A percentile compares a stretch with the other conserved stretches of the same genome.
Conservation (phyloP, 53 echinoderm and acorn worm genomes). For the Apostichopus leukothele region DNA sequence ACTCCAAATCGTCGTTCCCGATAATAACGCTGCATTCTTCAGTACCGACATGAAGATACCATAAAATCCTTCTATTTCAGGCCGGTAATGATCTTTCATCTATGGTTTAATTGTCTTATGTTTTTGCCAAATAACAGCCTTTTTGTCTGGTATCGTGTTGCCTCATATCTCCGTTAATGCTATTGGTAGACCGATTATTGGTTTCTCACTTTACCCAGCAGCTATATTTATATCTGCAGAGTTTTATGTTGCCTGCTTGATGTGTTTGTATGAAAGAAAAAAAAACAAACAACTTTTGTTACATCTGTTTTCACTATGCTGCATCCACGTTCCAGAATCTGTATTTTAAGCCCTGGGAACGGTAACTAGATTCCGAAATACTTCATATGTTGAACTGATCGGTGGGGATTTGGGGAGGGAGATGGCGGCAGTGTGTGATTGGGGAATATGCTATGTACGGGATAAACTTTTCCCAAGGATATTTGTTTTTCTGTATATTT, state of each 20-base stretch:
- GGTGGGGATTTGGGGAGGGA: too few species aligned
- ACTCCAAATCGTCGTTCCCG: too few species aligned
- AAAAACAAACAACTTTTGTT: background rate
- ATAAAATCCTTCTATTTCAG: background rate
- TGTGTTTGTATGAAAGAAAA: background rate
- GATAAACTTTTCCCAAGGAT: too few species aligned
- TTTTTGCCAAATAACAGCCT: background rate
- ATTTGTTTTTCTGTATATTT: too few species aligned
- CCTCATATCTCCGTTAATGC: background rate
- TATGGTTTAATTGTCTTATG: background rate
- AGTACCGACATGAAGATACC: background rate
- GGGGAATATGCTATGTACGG: too few species aligned
- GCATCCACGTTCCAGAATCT: background rate
- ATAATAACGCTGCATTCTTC: too few species aligned
- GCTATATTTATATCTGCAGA: background rate
- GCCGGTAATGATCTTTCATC: background rate
- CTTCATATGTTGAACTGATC: too few species aligned
- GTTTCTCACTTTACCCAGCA: background rate
- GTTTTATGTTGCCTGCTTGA: background rate
- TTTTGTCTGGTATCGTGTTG: background rate
- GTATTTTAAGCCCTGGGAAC: too few species aligned
- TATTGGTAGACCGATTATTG: background rate
- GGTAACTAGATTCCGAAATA: too few species aligned
- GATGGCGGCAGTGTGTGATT: too few species aligned
- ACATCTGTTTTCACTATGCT: background rate